These are phyloP conservation scores for Netelia melanura DNA, from an alignment of 2,888 invertebrate genomes.

Conservation along the genomic window DNA sequence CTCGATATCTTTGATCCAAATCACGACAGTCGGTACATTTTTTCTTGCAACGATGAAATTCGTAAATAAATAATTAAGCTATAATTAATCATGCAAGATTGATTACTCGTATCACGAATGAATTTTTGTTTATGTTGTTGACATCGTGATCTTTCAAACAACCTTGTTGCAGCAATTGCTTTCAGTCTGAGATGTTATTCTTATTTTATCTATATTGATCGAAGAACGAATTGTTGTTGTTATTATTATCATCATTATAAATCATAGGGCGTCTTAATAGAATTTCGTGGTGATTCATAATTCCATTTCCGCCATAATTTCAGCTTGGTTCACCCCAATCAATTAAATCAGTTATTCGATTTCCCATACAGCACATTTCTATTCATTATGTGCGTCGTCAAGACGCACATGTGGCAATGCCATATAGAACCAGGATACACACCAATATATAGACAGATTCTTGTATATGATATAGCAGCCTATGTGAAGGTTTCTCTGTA, in stretches of 20 bases:
- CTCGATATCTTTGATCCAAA: too few species aligned
- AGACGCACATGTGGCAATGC: background rate
- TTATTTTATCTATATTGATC: background rate
- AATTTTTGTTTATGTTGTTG: too few species aligned
- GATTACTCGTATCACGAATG: too few species aligned
- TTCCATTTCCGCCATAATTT: background rate
- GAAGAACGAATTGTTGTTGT: background rate
- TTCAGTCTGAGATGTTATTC: too few species aligned
- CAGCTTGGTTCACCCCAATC: slow-evolving; percentile 13
- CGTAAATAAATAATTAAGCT: too few species aligned
- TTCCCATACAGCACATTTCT: slow-evolving; percentile 23
- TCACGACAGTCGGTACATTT: too few species aligned
- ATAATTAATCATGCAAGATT: too few species aligned
- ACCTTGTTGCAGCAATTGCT: too few species aligned
- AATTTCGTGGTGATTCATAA: background rate
- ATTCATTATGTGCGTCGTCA: slow-evolving; percentile 38
- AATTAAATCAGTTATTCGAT: slow-evolving; percentile 44
- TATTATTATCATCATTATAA: background rate
- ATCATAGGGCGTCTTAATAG: background rate
- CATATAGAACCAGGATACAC: background rate
- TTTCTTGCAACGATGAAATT: too few species aligned
- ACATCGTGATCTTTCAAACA: too few species aligned
- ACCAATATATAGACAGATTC: background rate
- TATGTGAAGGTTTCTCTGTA: slow-evolving; percentile 34
- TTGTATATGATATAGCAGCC: slow-evolving; percentile 1